These are phyloP conservation scores for Lepas anatifera DNA, from an alignment of 2,888 invertebrate genomes.

Conservation along the genomic window DNA sequence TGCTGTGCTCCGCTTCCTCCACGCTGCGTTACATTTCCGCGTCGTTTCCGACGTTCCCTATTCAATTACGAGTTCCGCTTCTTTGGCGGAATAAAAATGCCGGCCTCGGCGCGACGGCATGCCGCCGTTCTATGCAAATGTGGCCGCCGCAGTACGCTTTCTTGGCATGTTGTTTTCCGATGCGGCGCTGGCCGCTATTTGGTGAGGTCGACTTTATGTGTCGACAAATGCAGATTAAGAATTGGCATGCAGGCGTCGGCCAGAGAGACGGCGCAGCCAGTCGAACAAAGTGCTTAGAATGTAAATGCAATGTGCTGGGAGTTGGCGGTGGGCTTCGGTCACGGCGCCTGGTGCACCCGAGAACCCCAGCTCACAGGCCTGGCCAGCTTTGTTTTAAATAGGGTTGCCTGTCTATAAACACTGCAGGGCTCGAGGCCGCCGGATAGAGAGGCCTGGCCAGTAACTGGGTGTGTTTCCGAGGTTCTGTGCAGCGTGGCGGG, in stretches of 20 bases:
- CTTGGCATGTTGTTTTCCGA: slow-evolving; percentile 4
- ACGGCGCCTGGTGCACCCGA: no score
- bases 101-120: not conserved
- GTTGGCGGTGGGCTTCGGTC: no score
- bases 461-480: not conserved
- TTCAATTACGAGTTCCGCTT: not conserved
- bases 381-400: no score
- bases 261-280: not conserved
- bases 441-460: no score
- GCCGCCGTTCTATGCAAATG: not conserved
- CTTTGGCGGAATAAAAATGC: not conserved
- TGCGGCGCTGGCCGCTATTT: not conserved
- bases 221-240: not conserved
- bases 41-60: not conserved
- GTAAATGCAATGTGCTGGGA: not conserved
- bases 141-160: not conserved
- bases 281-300: not conserved
- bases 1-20: no score
- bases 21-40: no score
- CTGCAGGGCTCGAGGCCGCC: no score
- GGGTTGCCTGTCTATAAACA: no score
- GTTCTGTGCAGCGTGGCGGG: not conserved
- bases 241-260: not conserved
- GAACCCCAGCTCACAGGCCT: no score
- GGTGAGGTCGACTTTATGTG: not conserved